These are phyloP conservation scores for Passer montanus DNA, from an alignment of 2,113 vertebrate genomes.

Conservation along the genomic window DNA sequence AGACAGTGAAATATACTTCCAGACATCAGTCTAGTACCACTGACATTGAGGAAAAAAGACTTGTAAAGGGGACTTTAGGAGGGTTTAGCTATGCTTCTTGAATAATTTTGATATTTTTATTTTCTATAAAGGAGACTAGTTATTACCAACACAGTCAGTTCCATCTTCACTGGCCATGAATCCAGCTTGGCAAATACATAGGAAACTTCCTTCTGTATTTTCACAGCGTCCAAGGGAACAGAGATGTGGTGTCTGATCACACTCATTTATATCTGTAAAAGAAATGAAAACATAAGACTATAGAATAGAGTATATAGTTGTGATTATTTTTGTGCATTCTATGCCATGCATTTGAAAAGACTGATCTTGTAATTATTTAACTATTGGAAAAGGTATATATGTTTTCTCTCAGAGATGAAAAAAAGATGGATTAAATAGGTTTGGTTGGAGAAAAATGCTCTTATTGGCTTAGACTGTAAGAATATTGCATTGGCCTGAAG, in stretches of 20 bases:
- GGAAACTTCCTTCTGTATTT: constrained; percentile 90
- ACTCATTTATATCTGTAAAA: constrained; percentile 87
- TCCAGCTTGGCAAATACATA: constrained; percentile 85
- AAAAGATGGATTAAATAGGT: not conserved
- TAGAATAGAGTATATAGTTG: not conserved
- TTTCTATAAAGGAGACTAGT: not conserved
- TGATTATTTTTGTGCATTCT: not conserved
- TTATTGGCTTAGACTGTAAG: not conserved
- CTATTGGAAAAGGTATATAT: not conserved
- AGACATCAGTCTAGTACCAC: not conserved
- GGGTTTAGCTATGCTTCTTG: not conserved
- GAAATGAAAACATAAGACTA: not conserved
- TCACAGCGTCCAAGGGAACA: constrained; percentile 87
- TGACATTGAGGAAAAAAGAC: not conserved
- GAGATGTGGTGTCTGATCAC: constrained; percentile 73
- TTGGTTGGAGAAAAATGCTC: constrained; percentile 2
- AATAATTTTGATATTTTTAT: not conserved
- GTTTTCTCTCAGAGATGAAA: not conserved
- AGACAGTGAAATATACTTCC: not conserved
- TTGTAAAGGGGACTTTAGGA: not conserved
- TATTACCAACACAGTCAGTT: constrained; percentile 84
- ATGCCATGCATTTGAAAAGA: not conserved
- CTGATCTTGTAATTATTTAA: not conserved
- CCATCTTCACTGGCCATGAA: constrained; percentile 82
- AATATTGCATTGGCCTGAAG: not conserved